phyloP scores from a whole-genome alignment of 2,888 invertebrate genomes.

The Cheilosia pagana region DNA sequence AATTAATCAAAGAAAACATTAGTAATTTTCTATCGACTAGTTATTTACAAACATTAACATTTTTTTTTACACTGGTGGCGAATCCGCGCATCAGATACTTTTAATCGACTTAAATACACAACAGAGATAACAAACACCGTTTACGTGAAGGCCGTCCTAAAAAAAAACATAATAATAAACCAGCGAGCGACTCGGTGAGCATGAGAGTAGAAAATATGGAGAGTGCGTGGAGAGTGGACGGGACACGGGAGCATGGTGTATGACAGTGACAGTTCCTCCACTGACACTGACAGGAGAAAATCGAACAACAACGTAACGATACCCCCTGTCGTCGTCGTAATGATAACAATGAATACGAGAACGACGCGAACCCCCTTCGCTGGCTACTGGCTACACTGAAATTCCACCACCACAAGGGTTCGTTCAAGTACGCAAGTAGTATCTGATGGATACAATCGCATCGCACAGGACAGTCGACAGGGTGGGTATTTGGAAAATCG shows the following conservation, averaged over 20 bases:
- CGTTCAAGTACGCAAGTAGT: constrained; percentile 42
- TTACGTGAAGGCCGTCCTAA: constrained; percentile 65
- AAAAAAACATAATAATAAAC: constrained; percentile 27
- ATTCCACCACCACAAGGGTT: constrained; percentile 38
- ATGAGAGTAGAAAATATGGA: constrained; percentile 42
- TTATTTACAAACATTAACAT: constrained; percentile 52
- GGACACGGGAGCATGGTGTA: neutral
- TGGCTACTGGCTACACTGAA: constrained; percentile 22
- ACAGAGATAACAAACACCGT: constrained; percentile 66
- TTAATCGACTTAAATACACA: constrained; percentile 61
- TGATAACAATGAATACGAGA: constrained; percentile 51
- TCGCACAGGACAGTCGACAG: neutral
- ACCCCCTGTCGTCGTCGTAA: constrained; percentile 12
- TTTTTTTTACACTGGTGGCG: constrained; percentile 18
- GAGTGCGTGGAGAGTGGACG: constrained; percentile 42
- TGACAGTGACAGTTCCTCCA: constrained; percentile 50
- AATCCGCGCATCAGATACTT: constrained; percentile 61
- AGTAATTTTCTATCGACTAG: constrained; percentile 1
- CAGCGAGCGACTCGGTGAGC: neutral
- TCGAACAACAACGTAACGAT: constrained; percentile 25
- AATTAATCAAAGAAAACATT: constrained; percentile 36
- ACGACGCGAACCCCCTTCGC: no score
- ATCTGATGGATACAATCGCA: constrained; percentile 41
- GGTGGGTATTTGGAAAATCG: constrained; percentile 8
- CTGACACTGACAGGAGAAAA: constrained; percentile 54